Evolutionary conservation across 2,113 vertebrate species (phyloP), one percentile per base, ranked within the genome.

Genomic region (Malurus cyaneus): DNA sequence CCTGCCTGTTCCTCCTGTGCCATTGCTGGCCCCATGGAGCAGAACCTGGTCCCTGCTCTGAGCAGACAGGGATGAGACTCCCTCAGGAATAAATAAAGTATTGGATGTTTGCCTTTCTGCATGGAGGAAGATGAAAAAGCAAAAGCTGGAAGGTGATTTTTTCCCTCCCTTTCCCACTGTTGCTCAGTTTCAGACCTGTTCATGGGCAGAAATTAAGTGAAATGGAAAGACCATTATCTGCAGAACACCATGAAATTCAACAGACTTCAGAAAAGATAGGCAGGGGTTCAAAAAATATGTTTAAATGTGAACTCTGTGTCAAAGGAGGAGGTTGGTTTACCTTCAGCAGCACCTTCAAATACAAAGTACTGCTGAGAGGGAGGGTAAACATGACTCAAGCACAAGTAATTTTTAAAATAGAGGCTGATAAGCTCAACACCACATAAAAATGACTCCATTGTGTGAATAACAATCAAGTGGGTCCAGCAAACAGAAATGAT

Each of bases 241-340:
- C 36, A 64, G 25, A 90, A 80, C 6, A 18, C 28, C 0, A 3
- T 52, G 85, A 77, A 77, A 72, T 54, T 47, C 44, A 66, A 66
- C n/a, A 70, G 19, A 14, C 57, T 60, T 74, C 25, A 28, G n/a
- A 24, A 36, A 69, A 72, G 36, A 61, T 6, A 49, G n/a, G 62
- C 32, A 60, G 10, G 0, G 0, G 46, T 82, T 53, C 50, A 70
- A 83, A 73, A 42, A 5, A 31, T 2, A 8, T 1, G 5, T 32
- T 67, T 31, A 74, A 79, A 64, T 64, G 49, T 2, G 6, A 87
- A 54, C 32, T 47, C 23, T 24, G 2, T 4, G 52, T 54, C 31
- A 52, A 69, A 76, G 66, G n/a, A 83, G 50, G 41, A 74, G 36
- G 31, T 36, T 46, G 44, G 21, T 42, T 93, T 80, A 76, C 57